Evolutionary conservation across 2,113 vertebrate genomes (phyloP).

Genomic region (Pygathrix nemaeus): DNA sequence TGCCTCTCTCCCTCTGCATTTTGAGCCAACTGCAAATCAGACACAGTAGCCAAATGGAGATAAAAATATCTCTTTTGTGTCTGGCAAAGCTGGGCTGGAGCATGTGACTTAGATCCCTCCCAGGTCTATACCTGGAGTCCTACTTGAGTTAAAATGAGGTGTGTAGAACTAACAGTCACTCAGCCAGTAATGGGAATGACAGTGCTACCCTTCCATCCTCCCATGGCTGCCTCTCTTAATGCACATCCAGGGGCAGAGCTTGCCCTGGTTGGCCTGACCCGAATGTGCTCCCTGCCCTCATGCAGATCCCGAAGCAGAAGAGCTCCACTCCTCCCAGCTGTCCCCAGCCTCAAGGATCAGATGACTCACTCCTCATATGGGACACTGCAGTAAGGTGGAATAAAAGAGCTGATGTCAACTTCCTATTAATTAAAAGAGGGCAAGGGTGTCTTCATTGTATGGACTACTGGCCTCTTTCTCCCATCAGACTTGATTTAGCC

Average conservation of each 20-base stretch:
- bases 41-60: background rate
- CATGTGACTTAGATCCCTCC: background rate
- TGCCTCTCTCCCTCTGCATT: background rate
- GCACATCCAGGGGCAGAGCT: background rate
- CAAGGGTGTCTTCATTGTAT: rapidly evolving
- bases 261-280: background rate
- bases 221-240: background rate
- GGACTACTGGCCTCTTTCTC: background rate
- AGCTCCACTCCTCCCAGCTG: background rate
- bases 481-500: background rate
- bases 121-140: background rate
- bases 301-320: background rate
- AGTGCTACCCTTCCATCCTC: background rate
- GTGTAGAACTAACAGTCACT: background rate
- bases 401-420: background rate
- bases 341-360: background rate
- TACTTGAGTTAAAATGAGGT: background rate
- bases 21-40: background rate
- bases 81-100: background rate
- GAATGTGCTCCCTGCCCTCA: rapidly evolving
- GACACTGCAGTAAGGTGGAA: too few species aligned
- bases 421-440: background rate
- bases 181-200: background rate
- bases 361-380: background rate
- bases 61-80: background rate